Conservation (phyloP, 2,888 invertebrate species). For the Plagiodera versicolora region DNA sequence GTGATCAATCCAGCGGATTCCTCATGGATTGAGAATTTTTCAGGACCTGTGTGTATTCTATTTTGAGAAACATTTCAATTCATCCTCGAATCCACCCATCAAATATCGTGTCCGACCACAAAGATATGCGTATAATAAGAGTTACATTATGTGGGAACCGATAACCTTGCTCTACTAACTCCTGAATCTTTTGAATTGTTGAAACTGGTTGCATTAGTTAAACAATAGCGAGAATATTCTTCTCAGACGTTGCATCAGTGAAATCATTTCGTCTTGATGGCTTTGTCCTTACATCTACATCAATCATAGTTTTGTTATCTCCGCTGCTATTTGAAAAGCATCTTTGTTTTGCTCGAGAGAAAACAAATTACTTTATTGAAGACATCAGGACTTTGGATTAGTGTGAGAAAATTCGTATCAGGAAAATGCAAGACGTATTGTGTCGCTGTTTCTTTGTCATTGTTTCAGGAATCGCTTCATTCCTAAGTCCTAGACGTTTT, state of each 20-base stretch:
- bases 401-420: constrained; percentile 3
- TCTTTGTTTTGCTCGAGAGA: constrained; percentile 9
- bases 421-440: neutral
- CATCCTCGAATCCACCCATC: too few relatives aligned
- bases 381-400: constrained; percentile 2
- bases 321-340: neutral
- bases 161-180: constrained; percentile 16
- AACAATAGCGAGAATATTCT: constrained; percentile 20
- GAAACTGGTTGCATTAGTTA: constrained; percentile 15
- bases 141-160: neutral
- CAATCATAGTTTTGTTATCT: constrained; percentile 16
- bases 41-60: too few relatives aligned
- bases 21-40: too few relatives aligned
- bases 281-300: constrained; percentile 17
- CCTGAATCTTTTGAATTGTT: constrained; percentile 17
- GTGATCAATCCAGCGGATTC: too few relatives aligned
- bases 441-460: neutral
- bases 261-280: constrained; percentile 15
- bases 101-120: neutral
- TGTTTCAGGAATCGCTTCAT: neutral
- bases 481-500: neutral
- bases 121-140: neutral
- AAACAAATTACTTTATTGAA: constrained; percentile 17
- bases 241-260: constrained; percentile 11
- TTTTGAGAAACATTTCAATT: too few relatives aligned